Evolutionary conservation across 2,888 invertebrate species (phyloP), one percentile per base, ranked within the genome.

Genomic region (Ceramica pisi): DNA sequence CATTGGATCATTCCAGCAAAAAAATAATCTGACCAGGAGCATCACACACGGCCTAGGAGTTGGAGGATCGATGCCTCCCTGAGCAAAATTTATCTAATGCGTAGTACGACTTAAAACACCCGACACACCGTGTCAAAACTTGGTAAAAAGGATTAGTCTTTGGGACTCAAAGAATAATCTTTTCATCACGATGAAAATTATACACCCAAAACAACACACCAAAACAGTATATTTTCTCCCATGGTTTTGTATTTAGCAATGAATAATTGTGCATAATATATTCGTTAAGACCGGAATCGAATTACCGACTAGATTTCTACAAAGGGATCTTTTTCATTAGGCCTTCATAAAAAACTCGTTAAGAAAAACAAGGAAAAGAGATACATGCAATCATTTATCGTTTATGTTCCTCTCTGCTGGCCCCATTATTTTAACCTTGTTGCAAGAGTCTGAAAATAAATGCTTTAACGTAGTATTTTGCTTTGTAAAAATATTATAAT

Each of bases 301-400:
- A 67, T 70, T 77, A 64, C 69, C 41, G 31, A 50, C 70, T 70
- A 67, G 50, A 62, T 56, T 64, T 69, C 48, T 66, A 60, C 56
- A 74, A 55, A 63, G 56, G 38, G 67, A 66, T 57, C 59, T 53
- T 65, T 67, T 67, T 80, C 82, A 83, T 75, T 67, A 75, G 59
- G 61, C 60, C 53, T 67, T 72, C 72, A 81, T 83, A 73, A 83
- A 82, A 82, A 79, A 81, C 60, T 55, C 81, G 51, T 81, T 81
- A 81, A 71, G 79, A 64, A 71, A 79, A 76, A 71, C 77, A 80
- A 79, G 81, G 81, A 70, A 80, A 75, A 81, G 60, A 80, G 69
- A 70, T 79, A 81, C 56, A 70, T 81, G 76, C 64, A 65, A 79
- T 79, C 57, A 61, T 76, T 76, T 81, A 71, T 76, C 79, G 70